Percentiles rank a stretch among this genome's conserved stretches.
phyloP scores from a whole-genome alignment of 2,113 vertebrate genomes.

The Bombycilla garrulus region DNA sequence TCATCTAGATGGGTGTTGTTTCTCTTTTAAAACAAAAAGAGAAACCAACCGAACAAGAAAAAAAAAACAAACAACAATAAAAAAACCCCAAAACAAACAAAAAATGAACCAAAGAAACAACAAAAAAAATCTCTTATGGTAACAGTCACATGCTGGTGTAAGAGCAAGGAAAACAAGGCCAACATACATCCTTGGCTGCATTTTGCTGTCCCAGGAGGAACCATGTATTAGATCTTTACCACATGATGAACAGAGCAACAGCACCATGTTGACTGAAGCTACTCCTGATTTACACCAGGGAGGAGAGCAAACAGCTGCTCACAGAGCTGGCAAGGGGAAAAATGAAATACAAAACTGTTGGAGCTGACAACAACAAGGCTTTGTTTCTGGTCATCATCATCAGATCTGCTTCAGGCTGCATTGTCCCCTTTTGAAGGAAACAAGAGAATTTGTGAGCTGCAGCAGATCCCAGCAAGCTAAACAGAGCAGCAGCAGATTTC shows the following conservation, averaged over 20 bases:
- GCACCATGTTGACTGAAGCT: not conserved
- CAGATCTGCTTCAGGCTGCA: slow-evolving; percentile 6
- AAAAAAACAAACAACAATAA: not conserved
- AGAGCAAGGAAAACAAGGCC: not conserved
- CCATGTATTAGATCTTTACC: not conserved
- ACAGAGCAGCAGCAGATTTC: not conserved
- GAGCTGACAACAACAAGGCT: not conserved
- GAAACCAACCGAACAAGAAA: not conserved
- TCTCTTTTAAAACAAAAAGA: not conserved
- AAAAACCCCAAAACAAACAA: not conserved
- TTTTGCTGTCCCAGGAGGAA: not conserved
- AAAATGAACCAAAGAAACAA: not conserved
- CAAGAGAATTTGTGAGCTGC: not conserved
- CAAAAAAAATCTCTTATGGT: not conserved
- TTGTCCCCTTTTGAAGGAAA: slow-evolving; percentile 37
- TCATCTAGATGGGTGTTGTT: not conserved
- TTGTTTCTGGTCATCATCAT: slow-evolving; percentile 42
- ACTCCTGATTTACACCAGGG: slow-evolving; percentile 4
- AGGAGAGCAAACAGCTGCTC: not conserved
- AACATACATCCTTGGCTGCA: not conserved
- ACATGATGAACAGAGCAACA: not conserved
- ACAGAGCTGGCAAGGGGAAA: not conserved
- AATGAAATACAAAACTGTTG: slow-evolving; percentile 19
- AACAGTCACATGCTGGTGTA: not conserved
- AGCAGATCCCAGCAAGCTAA: not conserved